phyloP scores from a whole-genome alignment of 2,113 vertebrate species.

The Pelmatolapia mariae region DNA sequence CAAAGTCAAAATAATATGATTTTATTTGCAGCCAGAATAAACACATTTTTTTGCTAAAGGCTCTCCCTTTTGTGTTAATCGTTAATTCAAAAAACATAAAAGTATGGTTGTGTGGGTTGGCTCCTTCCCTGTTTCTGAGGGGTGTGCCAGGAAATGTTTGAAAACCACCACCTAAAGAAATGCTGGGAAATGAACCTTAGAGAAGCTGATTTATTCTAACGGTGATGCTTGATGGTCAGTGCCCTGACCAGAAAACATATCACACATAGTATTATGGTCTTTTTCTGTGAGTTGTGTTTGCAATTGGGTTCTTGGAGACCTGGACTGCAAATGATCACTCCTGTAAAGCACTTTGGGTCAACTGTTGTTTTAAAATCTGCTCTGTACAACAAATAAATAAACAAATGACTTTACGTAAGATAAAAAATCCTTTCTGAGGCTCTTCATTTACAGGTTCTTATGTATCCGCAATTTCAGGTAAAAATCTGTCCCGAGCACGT shows the following conservation, averaged over 20 bases:
- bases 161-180: background rate
- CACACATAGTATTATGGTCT: background rate
- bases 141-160: background rate
- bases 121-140: background rate
- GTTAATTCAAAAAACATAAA: background rate
- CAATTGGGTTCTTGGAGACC: background rate
- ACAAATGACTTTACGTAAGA: background rate
- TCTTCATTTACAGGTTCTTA: background rate
- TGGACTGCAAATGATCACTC: background rate
- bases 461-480: background rate
- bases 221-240: background rate
- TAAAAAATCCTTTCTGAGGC: background rate
- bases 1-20: background rate
- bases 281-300: background rate
- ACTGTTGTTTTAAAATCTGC: background rate
- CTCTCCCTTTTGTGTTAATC: background rate
- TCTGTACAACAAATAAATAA: background rate
- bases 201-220: background rate
- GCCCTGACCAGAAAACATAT: background rate
- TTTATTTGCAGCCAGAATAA: background rate
- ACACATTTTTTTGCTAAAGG: background rate
- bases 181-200: background rate
- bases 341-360: background rate
- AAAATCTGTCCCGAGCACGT: accelerated
- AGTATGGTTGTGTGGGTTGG: background rate